These are phyloP conservation scores for Philopedon plagiatum DNA, from an alignment of 2,888 invertebrate genomes.

Conservation along the genomic window DNA sequence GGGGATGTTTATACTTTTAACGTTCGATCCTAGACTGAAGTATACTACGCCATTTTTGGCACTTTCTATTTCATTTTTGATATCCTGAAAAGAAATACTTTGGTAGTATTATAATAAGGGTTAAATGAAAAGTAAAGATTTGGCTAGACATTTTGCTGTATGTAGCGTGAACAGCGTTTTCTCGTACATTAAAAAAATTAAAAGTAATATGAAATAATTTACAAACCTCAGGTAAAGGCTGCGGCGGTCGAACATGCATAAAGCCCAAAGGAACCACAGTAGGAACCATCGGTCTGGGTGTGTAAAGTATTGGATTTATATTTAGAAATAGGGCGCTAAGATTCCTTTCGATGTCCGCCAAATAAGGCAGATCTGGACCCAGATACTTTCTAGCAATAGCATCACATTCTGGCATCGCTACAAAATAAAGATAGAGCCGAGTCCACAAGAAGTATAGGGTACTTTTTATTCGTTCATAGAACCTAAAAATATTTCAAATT, in stretches of 20 bases:
- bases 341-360: conserved; percentile 62
- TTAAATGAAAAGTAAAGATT: too few species aligned
- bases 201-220: neutral
- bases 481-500: conserved; percentile 59
- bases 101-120: too few species aligned
- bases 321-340: conserved; percentile 62
- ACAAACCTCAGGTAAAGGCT: conserved; percentile 61
- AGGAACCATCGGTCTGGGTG: conserved; percentile 61
- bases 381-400: conserved; percentile 61
- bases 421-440: conserved; percentile 55
- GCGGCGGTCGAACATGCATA: conserved; percentile 59
- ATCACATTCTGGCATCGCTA: conserved; percentile 58
- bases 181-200: too few species aligned
- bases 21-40: conserved; percentile 68
- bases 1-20: conserved; percentile 64
- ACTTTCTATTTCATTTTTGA: conserved; percentile 62
- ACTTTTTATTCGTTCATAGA: conserved; percentile 64
- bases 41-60: conserved; percentile 65
- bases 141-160: too few species aligned
- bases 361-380: conserved; percentile 62
- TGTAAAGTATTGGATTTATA: conserved; percentile 61
- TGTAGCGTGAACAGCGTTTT: too few species aligned
- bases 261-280: conserved; percentile 60
- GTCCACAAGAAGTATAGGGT: conserved; percentile 58
- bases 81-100: conserved; percentile 58